Percentiles rank a stretch among this genome's conserved stretches.
phyloP scores from a whole-genome alignment of 2,888 invertebrate species.

The Stenichneumon culpator region DNA sequence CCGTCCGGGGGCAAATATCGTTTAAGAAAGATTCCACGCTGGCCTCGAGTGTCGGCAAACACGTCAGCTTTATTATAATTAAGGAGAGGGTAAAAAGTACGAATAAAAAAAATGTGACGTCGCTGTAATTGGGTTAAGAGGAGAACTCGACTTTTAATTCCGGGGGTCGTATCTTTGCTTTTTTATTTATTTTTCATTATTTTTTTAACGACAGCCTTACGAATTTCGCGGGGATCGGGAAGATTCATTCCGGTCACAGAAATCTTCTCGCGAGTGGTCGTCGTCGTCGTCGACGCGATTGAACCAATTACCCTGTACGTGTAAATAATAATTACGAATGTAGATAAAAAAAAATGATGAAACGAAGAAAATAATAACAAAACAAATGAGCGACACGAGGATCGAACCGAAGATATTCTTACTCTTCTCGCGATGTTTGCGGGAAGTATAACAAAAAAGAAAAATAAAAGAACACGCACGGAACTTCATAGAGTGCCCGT shows the following conservation, averaged over 20 bases:
- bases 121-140: constrained; percentile 53
- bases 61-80: constrained; percentile 48
- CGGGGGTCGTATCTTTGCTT: background rate
- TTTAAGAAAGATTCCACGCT: constrained; percentile 35
- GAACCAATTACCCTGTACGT: constrained; percentile 75
- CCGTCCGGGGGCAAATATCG: constrained; percentile 19
- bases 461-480: constrained; percentile 15
- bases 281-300: constrained; percentile 43
- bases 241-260: constrained; percentile 18
- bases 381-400: background rate
- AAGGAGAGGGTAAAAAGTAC: background rate
- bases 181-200: background rate
- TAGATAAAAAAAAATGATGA: constrained; percentile 51
- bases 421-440: constrained; percentile 21
- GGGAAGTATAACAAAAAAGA: constrained; percentile 7
- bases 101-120: constrained; percentile 31
- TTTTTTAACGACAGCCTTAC: background rate
- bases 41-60: constrained; percentile 49
- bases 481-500: constrained; percentile 18
- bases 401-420: constrained; percentile 28
- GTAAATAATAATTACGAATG: constrained; percentile 72
- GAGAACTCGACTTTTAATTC: constrained; percentile 24
- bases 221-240: constrained; percentile 37
- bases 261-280: constrained; percentile 32
- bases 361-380: constrained; percentile 59